These are phyloP conservation scores for Busseola fusca DNA, from an alignment of 2,888 invertebrate genomes.

Conservation along the genomic window DNA sequence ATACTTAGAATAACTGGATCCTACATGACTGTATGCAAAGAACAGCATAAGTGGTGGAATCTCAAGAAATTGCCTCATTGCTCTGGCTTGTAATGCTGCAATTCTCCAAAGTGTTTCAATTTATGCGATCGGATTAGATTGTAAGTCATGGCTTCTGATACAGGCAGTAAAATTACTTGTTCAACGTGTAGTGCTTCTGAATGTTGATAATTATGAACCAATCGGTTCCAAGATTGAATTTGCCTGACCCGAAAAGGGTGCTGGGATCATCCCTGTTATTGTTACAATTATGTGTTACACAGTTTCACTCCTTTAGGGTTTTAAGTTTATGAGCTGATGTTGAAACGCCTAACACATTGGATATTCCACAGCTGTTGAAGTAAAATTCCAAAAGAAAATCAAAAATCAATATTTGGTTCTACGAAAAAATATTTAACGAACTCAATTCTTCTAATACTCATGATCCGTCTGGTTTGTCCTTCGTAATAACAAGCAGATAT, in stretches of 20 bases:
- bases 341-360: background rate
- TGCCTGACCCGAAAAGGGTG: background rate
- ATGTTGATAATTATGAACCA: constrained; percentile 9
- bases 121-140: constrained; percentile 39
- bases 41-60: constrained; percentile 28
- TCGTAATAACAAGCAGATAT: constrained; percentile 27
- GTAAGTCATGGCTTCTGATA: constrained; percentile 21
- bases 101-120: constrained; percentile 41
- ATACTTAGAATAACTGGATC: constrained; percentile 36
- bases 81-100: constrained; percentile 31
- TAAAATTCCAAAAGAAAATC: background rate
- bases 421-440: background rate
- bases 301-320: background rate
- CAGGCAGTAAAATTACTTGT: constrained; percentile 5
- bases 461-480: constrained; percentile 7
- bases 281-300: constrained; percentile 10
- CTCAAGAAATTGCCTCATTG: constrained; percentile 35
- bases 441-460: constrained; percentile 1
- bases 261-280: constrained; percentile 7
- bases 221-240: constrained; percentile 6
- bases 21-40: constrained; percentile 35
- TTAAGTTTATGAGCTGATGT: background rate
- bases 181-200: constrained; percentile 16
- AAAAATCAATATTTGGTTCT: background rate
- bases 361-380: background rate